Evolutionary conservation across 64 coral and sea anemone genomes (phyloP).

Genomic region (Dendrophyllia cribrosa): DNA sequence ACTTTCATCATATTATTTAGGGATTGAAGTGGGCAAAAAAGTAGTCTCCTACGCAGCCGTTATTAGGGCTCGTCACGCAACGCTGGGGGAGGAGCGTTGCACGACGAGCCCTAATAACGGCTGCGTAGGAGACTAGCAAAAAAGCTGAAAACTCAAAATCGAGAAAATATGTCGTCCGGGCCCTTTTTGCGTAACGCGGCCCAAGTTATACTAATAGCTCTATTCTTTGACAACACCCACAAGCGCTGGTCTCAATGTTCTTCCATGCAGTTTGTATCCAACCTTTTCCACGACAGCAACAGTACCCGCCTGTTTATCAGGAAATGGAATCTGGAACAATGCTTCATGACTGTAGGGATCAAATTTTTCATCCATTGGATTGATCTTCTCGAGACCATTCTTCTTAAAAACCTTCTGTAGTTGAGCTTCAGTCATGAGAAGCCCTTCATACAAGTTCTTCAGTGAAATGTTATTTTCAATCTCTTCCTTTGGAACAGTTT

Average conservation of each 20-base stretch:
- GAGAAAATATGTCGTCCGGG: no score
- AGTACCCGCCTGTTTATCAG: conserved; percentile 93
- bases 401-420: conserved; percentile 91
- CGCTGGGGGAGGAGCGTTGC: no score
- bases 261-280: conserved; percentile 96
- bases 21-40: no score
- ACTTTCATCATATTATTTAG: no score
- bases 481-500: conserved; percentile 86
- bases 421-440: conserved; percentile 87
- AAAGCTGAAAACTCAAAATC: no score
- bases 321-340: conserved; percentile 87
- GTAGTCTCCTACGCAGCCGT: no score
- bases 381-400: conserved; percentile 93
- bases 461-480: conserved; percentile 74
- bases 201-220: not conserved
- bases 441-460: conserved; percentile 96
- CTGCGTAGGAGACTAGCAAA: no score
- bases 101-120: no score
- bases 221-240: conserved; percentile 93
- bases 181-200: no score
- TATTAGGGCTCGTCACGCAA: no score
- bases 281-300: conserved; percentile 93
- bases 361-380: conserved; percentile 93
- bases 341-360: conserved; percentile 96
- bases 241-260: conserved; percentile 92